phyloP scores from a whole-genome alignment of 2,888 invertebrate species.

The Camponotus fellah region DNA sequence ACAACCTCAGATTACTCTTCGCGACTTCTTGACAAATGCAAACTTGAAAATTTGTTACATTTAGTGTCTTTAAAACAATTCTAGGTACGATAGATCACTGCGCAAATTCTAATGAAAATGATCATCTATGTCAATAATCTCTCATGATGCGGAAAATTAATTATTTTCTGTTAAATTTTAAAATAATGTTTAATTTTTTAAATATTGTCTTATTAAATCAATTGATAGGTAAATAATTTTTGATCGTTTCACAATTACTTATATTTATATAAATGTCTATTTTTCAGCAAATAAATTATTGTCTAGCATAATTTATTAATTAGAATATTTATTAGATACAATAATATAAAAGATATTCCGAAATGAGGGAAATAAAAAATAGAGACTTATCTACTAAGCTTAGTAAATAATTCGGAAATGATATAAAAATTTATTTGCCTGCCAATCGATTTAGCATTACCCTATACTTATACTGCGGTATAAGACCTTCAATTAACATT shows the following conservation, averaged over 20 bases:
- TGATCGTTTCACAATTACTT: background rate
- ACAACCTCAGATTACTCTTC: conserved; percentile 57
- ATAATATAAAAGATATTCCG: background rate
- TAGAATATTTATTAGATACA: background rate
- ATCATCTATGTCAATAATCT: background rate
- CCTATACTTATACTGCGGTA: conserved; percentile 16
- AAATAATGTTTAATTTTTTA: background rate
- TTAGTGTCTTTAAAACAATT: conserved; percentile 14
- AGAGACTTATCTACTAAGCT: background rate
- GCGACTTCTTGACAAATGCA: conserved; percentile 49
- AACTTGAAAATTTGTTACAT: conserved; percentile 53
- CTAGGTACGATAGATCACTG: conserved; percentile 15
- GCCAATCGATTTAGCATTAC: conserved; percentile 19
- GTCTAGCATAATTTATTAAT: background rate
- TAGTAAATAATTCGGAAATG: conserved; percentile 3
- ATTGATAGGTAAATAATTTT: background rate
- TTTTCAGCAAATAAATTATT: background rate
- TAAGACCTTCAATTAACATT: conserved; percentile 60
- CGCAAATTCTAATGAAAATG: background rate
- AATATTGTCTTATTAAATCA: conserved; percentile 1
- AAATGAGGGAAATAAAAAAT: background rate
- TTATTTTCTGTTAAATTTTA: conserved; percentile 12
- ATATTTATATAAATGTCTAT: background rate
- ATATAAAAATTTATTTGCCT: conserved; percentile 25
- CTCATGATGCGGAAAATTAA: background rate